Evolutionary conservation across 1,140 invertebrate genomes (phyloP), one percentile per base, ranked within the genome.

Genomic region (Zaprionus nigranus): DNA sequence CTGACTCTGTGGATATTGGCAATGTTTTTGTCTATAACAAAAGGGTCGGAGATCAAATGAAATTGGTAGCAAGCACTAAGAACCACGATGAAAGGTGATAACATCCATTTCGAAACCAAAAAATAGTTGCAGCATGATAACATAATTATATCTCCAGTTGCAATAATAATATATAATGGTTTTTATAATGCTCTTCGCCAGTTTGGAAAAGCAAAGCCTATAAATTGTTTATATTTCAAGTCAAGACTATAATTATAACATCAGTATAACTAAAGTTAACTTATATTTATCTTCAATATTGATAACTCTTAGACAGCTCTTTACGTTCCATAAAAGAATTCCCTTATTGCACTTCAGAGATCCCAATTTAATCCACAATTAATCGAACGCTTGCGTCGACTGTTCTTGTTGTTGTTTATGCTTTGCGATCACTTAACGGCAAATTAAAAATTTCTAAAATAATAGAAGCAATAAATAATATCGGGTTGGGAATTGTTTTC

Each of bases 381-480:
- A 43, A 43, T 43, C 40, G 40, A 43, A n/a, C n/a, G 40, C 5
- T 43, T 3, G n/a, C 34, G 34, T 17, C n/a, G 13, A 17, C 5
- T 70, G 1, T 30, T 30, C 28, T 56, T 57, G 59, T 46, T 72
- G 24, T 68, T 57, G 63, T 67, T 30, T 7, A 2, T 30, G 28
- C 28, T 30, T 1, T 64, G 11, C 53, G 59, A 81, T 81, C 85
- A 90, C 78, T 90, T 84, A 76, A 79, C 58, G 75, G 81, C 62
- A 65, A 79, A 90, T 79, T 90, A 75, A 82, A 85, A 77, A 90
- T 77, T 82, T 64, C 30, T 24, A 70, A 68, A 53, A 68, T 74
- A 61, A 51, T 46, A 67, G 59, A 69, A 38, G 69, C 68, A 46
- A 92, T 92, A 92, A 92, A 92, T 92, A 82, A 92, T 75, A 65